phyloP scores from a whole-genome alignment of 2,888 invertebrate species.

The Archips xylosteana region DNA sequence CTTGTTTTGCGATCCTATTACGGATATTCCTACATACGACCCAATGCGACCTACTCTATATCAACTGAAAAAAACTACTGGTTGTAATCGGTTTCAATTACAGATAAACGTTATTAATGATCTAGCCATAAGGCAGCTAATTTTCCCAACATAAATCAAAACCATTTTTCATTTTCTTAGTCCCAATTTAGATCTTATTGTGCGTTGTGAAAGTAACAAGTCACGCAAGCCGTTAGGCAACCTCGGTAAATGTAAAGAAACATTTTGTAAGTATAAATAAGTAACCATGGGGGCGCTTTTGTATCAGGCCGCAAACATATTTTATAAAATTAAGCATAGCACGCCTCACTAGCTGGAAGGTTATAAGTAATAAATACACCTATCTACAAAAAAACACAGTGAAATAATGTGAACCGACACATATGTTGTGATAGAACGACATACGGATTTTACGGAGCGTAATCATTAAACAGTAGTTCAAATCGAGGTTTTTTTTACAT shows the following conservation, averaged over 20 bases:
- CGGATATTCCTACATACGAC: conserved; percentile 33
- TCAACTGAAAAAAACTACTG: conserved; percentile 20
- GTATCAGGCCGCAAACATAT: conserved; percentile 12
- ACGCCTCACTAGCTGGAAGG: conserved; percentile 2
- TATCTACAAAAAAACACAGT: neutral
- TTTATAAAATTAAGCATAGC: conserved; percentile 12
- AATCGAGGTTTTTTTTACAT: conserved; percentile 12
- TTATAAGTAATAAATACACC: too few species aligned
- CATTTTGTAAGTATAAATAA: conserved; percentile 14
- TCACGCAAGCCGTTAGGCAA: conserved; percentile 38
- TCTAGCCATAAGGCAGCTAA: neutral
- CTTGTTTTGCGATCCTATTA: conserved; percentile 47
- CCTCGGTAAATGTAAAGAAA: conserved; percentile 30
- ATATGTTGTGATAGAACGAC: conserved; percentile 14
- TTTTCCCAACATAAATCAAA: conserved; percentile 22
- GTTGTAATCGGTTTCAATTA: neutral
- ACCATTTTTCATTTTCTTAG: conserved; percentile 21
- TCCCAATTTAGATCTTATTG: conserved; percentile 32
- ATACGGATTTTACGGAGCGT: neutral
- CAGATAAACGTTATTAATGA: neutral
- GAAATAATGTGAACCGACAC: conserved; percentile 26
- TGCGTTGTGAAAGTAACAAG: conserved; percentile 37
- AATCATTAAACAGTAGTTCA: neutral
- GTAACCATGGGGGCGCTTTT: conserved; percentile 20
- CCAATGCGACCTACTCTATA: conserved; percentile 17